Base-by-base conservation (phyloP, 2,888 invertebrate species). In the Reticulitermes lucifugus region DNA sequence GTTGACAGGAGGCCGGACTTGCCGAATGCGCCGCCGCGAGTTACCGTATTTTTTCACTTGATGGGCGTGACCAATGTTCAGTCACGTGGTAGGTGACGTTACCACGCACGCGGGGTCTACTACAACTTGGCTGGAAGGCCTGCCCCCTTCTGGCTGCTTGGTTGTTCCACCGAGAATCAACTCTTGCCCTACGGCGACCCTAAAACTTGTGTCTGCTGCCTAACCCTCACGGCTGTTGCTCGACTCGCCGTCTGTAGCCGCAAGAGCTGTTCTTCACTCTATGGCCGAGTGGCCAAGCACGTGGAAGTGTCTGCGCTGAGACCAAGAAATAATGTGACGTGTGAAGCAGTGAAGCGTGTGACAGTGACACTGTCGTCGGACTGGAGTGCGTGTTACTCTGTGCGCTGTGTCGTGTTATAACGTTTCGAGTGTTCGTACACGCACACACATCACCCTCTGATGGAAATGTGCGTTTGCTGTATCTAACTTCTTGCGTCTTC, bases 21-120 rank as follows among this genome's bases (percentile, higher is more conserved):
- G 46, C 51, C 51, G 46, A 51, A 25, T 79, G 79, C 79, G 79
- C 79, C 79, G 79, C 51, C 79, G 79, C 79, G 46, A 79, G 51
- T 46, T 9, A n/a, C n/a, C 25, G n/a, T n/a, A 25, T 65, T 65
- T 65, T 65, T 65, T 65, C 65, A n/a, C 65, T n/a, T 25, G 65
- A 65, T n/a, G 65, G 65, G 65, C 65, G 65, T 65, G 65, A 65
- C 65, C 65, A 65, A 65, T 65, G 65, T n/a, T n/a, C 7, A n/a
- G 65, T 65, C 65, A 65, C 65, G 65, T 65, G 65, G 65, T 65
- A 65, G 25, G 25, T 65, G 65, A 65, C 65, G 65, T 65, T 65
- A n/a, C 65, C 25, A 65, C 65, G 65, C 65, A 65, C 65, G 65
- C 55, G 18, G 65, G 65, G n/a, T 65, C 65, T 65, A n/a, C 65